phyloP scores from a whole-genome alignment of 1,140 invertebrate species.

The Bathynomus jamesi region DNA sequence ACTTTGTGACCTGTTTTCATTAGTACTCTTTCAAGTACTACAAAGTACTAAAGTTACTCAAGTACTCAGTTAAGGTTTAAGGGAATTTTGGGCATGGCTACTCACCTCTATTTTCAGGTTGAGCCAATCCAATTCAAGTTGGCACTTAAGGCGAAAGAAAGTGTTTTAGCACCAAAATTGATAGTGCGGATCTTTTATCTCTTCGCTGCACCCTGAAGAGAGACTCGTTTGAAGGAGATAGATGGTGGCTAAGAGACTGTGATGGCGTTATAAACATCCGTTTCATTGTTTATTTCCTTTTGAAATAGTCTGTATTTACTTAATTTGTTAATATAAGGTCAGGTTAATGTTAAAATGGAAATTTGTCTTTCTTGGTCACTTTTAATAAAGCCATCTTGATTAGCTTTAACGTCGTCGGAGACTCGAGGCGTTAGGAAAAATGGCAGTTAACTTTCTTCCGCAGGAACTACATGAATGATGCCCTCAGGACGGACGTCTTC shows the following conservation, averaged over 20 bases:
- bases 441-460: conserved; percentile 27
- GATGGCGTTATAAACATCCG: not conserved
- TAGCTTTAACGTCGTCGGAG: not conserved
- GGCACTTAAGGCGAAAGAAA: too few species aligned
- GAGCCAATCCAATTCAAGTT: not conserved
- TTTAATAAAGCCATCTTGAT: not conserved
- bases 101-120: not conserved
- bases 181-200: not conserved
- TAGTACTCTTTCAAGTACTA: not conserved
- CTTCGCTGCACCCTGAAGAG: too few species aligned
- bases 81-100: not conserved
- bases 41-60: too few species aligned
- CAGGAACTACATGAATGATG: conserved; percentile 99
- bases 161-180: not conserved
- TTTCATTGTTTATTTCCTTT: not conserved
- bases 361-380: not conserved
- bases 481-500: conserved; percentile 91
- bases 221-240: not conserved
- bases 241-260: not conserved
- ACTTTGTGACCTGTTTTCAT: not conserved
- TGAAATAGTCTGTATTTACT: not conserved
- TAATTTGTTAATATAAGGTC: not conserved
- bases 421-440: not conserved
- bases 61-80: too few species aligned
- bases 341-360: not conserved